Evolutionary conservation across 2,113 vertebrate genomes (phyloP).

Genomic region (Enhydra lutris): DNA sequence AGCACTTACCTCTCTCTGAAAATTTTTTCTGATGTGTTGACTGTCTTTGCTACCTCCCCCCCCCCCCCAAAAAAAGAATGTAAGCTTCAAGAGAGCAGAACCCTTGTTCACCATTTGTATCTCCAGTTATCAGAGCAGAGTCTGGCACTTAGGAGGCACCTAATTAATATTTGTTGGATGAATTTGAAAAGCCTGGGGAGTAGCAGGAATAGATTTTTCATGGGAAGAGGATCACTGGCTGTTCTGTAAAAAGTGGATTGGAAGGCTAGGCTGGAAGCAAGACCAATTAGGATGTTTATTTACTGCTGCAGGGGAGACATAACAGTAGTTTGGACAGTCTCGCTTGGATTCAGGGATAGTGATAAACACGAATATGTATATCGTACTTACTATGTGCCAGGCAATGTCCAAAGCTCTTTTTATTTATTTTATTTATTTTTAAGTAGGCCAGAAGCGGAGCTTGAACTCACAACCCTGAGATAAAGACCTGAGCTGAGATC

Average conservation of each 20-base stretch:
- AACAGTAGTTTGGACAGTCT: background rate
- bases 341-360: background rate
- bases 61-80: background rate
- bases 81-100: background rate
- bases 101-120: background rate
- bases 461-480: background rate
- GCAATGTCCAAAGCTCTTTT: background rate
- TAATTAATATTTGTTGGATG: background rate
- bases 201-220: background rate
- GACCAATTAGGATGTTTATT: background rate
- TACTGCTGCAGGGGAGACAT: background rate
- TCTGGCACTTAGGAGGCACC: background rate
- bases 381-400: background rate
- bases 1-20: background rate
- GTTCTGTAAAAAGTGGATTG: background rate
- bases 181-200: background rate
- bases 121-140: background rate
- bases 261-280: background rate
- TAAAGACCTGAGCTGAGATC: background rate
- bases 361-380: background rate
- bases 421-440: background rate
- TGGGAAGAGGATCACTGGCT: background rate
- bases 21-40: background rate
- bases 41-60: background rate
- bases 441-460: background rate